Base-by-base conservation (phyloP, 2,888 invertebrate genomes). In the Dimorphilus gyrociliatus region DNA sequence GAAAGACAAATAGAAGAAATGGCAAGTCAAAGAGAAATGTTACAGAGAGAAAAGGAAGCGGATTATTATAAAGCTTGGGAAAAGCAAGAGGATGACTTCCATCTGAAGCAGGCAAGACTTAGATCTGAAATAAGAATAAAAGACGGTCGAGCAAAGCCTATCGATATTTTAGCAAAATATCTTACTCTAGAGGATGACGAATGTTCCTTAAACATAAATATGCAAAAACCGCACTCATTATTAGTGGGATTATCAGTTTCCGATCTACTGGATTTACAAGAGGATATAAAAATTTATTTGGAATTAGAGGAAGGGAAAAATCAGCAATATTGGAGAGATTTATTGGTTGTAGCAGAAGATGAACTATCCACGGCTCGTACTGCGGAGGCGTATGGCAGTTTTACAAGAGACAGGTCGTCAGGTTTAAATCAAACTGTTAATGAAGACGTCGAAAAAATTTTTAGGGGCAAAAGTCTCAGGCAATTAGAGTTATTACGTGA, bases 91-190 rank as follows among this genome's bases (percentile, higher is more conserved):
- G 90, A 94, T 24, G 41, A 82, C 60, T 97, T 99, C 67, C 94
- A 94, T 60, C 68, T 97, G 52, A 81, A 92, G 50, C 97, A 99
- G 67, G 92, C 94, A 0, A 72, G 85, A 21, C 67, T 90, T 33
- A 70, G 94, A 47, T 88, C 90, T 29, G 76, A 81, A 54, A 92
- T 97, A 42, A 73, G 97, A 38, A 94, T 99, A 36, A 80, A 88
- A 40, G 92, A 94, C 61, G 86, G 86, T 4, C 69, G 94, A 49
- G 92, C 94, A 0, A 97, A 97, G 55, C 92, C 97, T 0, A 97
- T 99, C 42, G 97, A 99, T 69, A 69, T 94, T 39, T 66, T 97
- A 32, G 92, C 92, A 0, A 82, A 92, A 67, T 97, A 94, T 53
- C 82, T 92, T 33, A 80, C 81, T 55, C 78, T 81, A 13, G 55